Evolutionary conservation across 1,140 invertebrate species (phyloP), one percentile per base, ranked within the genome.

Genomic region (Cheumatopsyche charites): DNA sequence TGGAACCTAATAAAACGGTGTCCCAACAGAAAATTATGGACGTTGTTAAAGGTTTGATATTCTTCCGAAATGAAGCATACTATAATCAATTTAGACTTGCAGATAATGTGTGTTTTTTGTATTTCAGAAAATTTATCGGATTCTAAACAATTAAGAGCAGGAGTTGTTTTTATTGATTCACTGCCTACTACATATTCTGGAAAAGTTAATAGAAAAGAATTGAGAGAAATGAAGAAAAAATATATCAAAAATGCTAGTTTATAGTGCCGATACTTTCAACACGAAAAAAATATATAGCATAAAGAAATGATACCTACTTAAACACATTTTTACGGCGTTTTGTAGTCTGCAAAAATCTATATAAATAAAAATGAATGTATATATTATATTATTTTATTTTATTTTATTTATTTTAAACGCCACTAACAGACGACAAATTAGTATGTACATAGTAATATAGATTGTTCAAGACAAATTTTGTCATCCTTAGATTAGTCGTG

Each of bases 11-110:
- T 49, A 75, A 77, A 19, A 69, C 74, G 63, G 71, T 83, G 4
- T 77, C 77, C 0, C 78, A 76, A 11, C 23, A 79, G 7, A 77
- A 84, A 42, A 72, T 85, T 25, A 67, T 78, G 13, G 70, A 80
- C 13, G 81, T 78, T 68, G 76, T 84, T 17, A 63, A 71, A 63
- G 45, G 70, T 70, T n/a, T 45, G 21, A 11, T 47, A 47, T 36
- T 36, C 9, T 36, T 36, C 9, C n/a, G n/a, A n/a, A 2, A 43
- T 19, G 11, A 15, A 65, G 43, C 43, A 3, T 45, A 43, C 12
- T 41, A n/a, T n/a, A n/a, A n/a, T n/a, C n/a, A n/a, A n/a, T 36
- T 36, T 36, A 36, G 12, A 17, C 15, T 47, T 68, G 4, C n/a
- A 29, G n/a, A 29, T 55, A 67, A 41, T 15, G 25, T 17, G 23